Evolutionary conservation across 2,888 invertebrate genomes (phyloP), one percentile per base, ranked within the genome.

Genomic region (Pandemis heparana): DNA sequence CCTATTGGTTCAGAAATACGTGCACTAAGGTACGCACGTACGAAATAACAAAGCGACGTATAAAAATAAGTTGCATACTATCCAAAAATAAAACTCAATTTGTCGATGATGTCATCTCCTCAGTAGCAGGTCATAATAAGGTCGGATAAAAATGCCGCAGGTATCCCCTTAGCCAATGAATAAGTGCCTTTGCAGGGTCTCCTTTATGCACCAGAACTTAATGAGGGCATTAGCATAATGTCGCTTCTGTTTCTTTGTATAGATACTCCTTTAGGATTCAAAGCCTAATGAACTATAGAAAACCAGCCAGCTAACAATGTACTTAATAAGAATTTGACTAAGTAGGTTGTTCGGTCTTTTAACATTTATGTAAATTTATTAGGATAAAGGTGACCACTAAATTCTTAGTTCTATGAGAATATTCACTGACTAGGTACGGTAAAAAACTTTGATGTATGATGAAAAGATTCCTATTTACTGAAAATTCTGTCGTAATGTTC

Each of bases 191-290:
- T 43, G 39, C 38, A 48, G 43, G 56, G 56, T 53, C 38, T 53
- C 8, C 32, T 70, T 70, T 23, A 62, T 41, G 23, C 59, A 32
- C 32, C 53, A n/a, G 56, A n/a, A 43, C 43, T 63, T 64, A 64
- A 64, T 64, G 70, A 64, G 46, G 43, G 12, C n/a, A 64, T 70
- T 70, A 38, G 46, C 70, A 70, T 70, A 59, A 56, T 62, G 38
- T 64, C 56, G n/a, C 62, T 18, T 48, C 38, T 70, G 70, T 56
- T 63, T 7, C n/a, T 39, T 63, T 16, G 32, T 5, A 59, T 14
- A 59, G 59, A 12, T 32, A 32, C 7, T 23, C 6, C 32, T 32
- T 59, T 14, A 14, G 53, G 18, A 1, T 53, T 16, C 53, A 18
- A 53, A 18, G 10, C 9, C 48, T 48, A n/a, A 32, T 2, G 23